Evolutionary conservation across 2,888 invertebrate genomes (phyloP), one percentile per base, ranked within the genome.

Genomic region (Agriotes lineatus): DNA sequence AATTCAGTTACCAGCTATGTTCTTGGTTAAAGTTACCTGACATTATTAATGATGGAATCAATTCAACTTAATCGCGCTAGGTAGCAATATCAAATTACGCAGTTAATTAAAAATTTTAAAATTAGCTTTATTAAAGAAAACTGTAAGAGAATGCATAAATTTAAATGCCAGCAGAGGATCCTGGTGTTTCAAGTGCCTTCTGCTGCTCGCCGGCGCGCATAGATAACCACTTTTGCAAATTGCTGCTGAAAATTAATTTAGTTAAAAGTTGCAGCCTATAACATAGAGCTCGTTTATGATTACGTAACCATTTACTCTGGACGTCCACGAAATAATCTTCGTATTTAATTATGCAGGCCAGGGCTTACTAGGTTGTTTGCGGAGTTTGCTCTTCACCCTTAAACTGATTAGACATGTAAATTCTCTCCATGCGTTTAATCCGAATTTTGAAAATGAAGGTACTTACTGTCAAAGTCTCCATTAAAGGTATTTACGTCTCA

Each of bases 341-440:
- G 33, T 52, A 33, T 52, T 52, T 52, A 52, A 52, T 52, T 52
- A 52, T 52, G 52, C 52, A 33, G 52, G 52, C 33, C 52, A 52
- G 52, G 52, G 52, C 33, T 48, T 48, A 18, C 35, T 9, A 10
- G 33, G n/a, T 22, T 30, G 52, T 52, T 52, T 52, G 35, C 52
- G 33, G 19, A 52, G 33, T 19, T 52, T 33, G 52, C 52, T n/a
- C 52, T 19, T 52, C 52, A 19, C 33, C 52, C 52, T 48, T 33
- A 52, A 52, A 33, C 33, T 52, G 35, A 52, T 52, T 52, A 33
- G 33, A n/a, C 52, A 52, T 52, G 52, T 52, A 52, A 52, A 52
- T 52, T 30, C 33, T 19, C 18, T 12, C 52, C 10, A 33, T 30
- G 52, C 33, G 18, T 33, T 30, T 52, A 33, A 33, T 52, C 33